Percentiles rank a stretch among this genome's conserved stretches.
phyloP scores from a whole-genome alignment of 2,888 invertebrate species.

The Danaus chrysippus region DNA sequence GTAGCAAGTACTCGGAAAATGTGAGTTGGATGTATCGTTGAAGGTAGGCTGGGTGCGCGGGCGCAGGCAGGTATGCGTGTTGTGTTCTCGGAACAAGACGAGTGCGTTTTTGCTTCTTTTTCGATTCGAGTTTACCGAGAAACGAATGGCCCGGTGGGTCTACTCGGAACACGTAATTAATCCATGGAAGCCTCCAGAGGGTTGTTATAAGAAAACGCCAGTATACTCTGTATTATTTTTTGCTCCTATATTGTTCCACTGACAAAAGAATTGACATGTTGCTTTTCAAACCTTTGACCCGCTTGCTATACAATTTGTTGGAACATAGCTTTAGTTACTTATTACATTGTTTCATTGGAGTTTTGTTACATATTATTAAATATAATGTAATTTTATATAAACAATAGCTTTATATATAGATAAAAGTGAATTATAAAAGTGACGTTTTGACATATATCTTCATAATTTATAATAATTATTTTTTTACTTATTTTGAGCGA shows the following conservation, averaged over 20 bases:
- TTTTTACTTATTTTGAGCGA: too few species aligned
- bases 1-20: conserved; percentile 52
- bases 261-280: conserved; percentile 45
- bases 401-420: too few species aligned
- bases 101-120: conserved; percentile 76
- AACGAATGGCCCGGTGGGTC: conserved; percentile 74
- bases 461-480: too few species aligned
- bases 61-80: conserved; percentile 77
- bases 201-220: conserved; percentile 73
- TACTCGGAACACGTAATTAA: conserved; percentile 79
- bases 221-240: conserved; percentile 32
- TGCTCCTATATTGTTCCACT: conserved; percentile 33
- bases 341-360: not conserved
- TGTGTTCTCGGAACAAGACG: conserved; percentile 71
- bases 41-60: conserved; percentile 63
- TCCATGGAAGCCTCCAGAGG: conserved; percentile 77
- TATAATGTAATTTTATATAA: too few species aligned
- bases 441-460: too few species aligned
- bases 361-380: not conserved
- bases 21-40: conserved; percentile 56
- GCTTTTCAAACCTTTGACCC: conserved; percentile 49
- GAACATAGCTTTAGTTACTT: too few species aligned
- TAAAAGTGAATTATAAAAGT: too few species aligned
- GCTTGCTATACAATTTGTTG: not conserved
- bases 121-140: conserved; percentile 76